Percentiles rank a stretch among this genome's conserved stretches.
Conservation (phyloP, 2,888 invertebrate genomes). For the Meloe dianella region DNA sequence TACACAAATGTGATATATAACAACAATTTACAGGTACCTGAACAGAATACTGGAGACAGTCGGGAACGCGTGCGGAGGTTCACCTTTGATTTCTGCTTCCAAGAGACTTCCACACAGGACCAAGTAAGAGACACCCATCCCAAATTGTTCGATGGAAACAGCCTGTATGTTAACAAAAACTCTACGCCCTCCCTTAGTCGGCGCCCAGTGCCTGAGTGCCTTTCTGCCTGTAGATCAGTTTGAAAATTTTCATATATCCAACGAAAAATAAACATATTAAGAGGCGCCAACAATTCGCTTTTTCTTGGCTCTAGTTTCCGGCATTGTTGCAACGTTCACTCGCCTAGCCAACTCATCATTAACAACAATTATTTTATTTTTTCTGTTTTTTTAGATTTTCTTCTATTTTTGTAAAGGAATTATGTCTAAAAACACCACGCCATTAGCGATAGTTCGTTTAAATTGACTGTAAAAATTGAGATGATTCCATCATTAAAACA, state of each 20-base stretch:
- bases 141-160: no score
- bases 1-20: slow-evolving; percentile 7
- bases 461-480: slow-evolving; percentile 1
- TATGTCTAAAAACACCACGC: slow-evolving; percentile 5
- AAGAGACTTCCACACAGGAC: slow-evolving; percentile 62
- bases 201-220: no score
- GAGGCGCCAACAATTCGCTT: slow-evolving; percentile 12
- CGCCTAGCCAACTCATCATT: slow-evolving; percentile 9
- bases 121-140: slow-evolving; percentile 55
- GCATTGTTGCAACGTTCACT: slow-evolving; percentile 1
- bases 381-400: background rate
- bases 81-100: slow-evolving; percentile 70
- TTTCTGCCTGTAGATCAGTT: no score
- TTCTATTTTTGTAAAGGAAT: background rate
- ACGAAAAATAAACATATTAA: slow-evolving; percentile 10
- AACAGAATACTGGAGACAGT: slow-evolving; percentile 72
- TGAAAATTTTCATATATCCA: background rate
- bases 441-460: background rate
- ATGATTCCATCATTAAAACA: background rate
- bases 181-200: no score
- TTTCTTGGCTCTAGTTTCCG: slow-evolving; percentile 8
- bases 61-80: slow-evolving; percentile 68
- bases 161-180: no score
- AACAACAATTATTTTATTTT: background rate
- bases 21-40: slow-evolving; percentile 62